These are phyloP conservation scores for Napeogenes inachia DNA, from an alignment of 2,888 invertebrate genomes.

Conservation along the genomic window DNA sequence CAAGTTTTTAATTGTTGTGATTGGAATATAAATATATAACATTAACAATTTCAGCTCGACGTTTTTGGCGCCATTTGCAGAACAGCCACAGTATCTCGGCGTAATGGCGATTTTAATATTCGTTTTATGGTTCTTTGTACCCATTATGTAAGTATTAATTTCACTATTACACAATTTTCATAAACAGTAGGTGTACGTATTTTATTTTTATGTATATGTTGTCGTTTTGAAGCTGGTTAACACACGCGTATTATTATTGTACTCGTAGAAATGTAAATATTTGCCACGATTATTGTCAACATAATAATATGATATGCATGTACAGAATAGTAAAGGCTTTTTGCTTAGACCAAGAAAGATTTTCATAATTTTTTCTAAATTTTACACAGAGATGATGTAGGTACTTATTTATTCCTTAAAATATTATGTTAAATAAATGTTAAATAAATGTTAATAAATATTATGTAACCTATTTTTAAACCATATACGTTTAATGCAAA, in stretches of 20 bases:
- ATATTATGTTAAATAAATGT: too few species aligned
- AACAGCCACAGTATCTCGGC: conserved; percentile 80
- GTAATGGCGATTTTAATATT: conserved; percentile 80
- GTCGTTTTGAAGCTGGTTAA: conserved; percentile 21
- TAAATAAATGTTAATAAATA: too few species aligned
- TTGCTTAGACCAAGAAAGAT: too few species aligned
- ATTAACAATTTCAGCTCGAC: conserved; percentile 65
- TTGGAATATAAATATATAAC: conserved; percentile 33
- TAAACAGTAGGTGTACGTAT: conserved; percentile 27
- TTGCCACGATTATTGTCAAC: too few species aligned
- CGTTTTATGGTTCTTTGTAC: conserved; percentile 80
- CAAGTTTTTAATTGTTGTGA: conserved; percentile 19
- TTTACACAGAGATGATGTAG: too few species aligned
- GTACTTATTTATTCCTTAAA: too few species aligned
- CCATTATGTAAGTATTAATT: conserved; percentile 77
- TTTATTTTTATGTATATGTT: conserved; percentile 25
- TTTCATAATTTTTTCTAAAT: too few species aligned
- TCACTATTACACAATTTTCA: conserved; percentile 33
- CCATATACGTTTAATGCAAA: too few species aligned
- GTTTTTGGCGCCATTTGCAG: conserved; percentile 78
- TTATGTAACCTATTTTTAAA: too few species aligned
- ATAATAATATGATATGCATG: too few species aligned
- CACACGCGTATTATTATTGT: background rate
- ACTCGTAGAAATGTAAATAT: too few species aligned
- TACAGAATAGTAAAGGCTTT: too few species aligned